phyloP scores from a whole-genome alignment of 2,797 vertebrate genomes.

The Periophthalmus magnuspinnatus region DNA sequence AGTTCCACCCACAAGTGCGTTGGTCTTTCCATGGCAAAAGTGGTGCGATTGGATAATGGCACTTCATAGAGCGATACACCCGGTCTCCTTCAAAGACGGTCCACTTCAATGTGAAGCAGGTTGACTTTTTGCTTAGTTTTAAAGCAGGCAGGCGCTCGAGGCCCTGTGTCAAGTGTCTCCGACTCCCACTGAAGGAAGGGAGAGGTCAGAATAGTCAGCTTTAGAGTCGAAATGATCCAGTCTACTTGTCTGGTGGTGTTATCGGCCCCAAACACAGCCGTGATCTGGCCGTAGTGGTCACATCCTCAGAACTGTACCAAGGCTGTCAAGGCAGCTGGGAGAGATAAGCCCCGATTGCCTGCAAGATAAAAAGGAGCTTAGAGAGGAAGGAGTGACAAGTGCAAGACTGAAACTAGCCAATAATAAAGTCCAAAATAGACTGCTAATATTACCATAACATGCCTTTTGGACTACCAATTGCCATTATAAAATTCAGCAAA shows the following conservation, averaged over 20 bases:
- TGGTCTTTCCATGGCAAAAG: constrained; percentile 59
- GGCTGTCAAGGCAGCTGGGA: constrained; percentile 85
- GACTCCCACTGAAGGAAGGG: constrained; percentile 52
- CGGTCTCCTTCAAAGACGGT: constrained; percentile 68
- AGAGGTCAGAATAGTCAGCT: constrained; percentile 68
- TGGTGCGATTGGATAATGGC: constrained; percentile 68
- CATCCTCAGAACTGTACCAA: constrained; percentile 61
- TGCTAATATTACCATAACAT: too few species aligned
- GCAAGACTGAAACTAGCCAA: not conserved
- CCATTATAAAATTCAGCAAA: too few species aligned
- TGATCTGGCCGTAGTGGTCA: constrained; percentile 74
- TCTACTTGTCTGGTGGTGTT: constrained; percentile 45
- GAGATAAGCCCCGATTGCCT: constrained; percentile 89
- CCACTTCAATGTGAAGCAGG: constrained; percentile 87
- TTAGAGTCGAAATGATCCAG: constrained; percentile 56
- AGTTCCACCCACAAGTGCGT: constrained; percentile 58
- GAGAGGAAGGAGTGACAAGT: not conserved
- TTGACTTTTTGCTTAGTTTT: constrained; percentile 59
- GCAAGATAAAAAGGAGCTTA: constrained; percentile 35
- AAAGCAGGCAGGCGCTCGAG: constrained; percentile 44
- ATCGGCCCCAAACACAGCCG: constrained; percentile 59
- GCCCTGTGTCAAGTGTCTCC: constrained; percentile 52
- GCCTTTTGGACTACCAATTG: too few species aligned
- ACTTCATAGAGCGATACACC: constrained; percentile 75
- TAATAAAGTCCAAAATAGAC: too few species aligned